phyloP scores from a whole-genome alignment of 2,113 vertebrate genomes.

The Rhinogobius similis region DNA sequence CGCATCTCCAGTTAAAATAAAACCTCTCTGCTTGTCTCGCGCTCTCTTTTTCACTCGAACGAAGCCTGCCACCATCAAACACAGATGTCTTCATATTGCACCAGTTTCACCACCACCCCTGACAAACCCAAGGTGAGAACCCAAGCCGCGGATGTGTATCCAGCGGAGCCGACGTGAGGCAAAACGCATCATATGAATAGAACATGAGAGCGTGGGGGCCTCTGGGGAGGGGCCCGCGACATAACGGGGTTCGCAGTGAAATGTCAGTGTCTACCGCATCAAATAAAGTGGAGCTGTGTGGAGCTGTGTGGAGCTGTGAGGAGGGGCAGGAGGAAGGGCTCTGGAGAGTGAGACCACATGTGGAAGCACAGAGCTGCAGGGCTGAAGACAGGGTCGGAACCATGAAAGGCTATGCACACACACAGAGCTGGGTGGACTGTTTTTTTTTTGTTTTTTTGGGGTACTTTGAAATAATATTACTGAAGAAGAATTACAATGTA shows the following conservation, averaged over 20 bases:
- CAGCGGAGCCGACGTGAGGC: slow-evolving; percentile 31
- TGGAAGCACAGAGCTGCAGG: slow-evolving; percentile 7
- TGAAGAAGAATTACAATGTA: too few relatives aligned
- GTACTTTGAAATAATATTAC: too few relatives aligned
- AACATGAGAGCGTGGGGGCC: slow-evolving; percentile 18
- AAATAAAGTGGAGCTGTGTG: slow-evolving; percentile 13
- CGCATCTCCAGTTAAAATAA: slow-evolving; percentile 8
- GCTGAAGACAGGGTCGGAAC: neutral
- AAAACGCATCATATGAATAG: slow-evolving; percentile 36
- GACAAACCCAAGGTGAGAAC: slow-evolving; percentile 14
- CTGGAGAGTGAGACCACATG: neutral
- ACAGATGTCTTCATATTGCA: slow-evolving; percentile 25
- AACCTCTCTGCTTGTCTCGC: neutral
- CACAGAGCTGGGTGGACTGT: neutral
- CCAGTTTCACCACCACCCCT: slow-evolving; percentile 13
- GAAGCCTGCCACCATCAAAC: slow-evolving; percentile 7
- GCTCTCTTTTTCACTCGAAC: slow-evolving; percentile 6
- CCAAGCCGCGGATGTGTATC: slow-evolving; percentile 8
- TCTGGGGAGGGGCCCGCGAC: neutral
- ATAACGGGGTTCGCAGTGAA: neutral
- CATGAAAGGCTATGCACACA: neutral
- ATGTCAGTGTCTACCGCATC: slow-evolving; percentile 19
- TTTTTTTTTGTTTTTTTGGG: too few relatives aligned
- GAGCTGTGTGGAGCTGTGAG: neutral
- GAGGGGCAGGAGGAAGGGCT: neutral